Conservation (phyloP, 2,797 vertebrate genomes). For the Acanthurus lineatus region DNA sequence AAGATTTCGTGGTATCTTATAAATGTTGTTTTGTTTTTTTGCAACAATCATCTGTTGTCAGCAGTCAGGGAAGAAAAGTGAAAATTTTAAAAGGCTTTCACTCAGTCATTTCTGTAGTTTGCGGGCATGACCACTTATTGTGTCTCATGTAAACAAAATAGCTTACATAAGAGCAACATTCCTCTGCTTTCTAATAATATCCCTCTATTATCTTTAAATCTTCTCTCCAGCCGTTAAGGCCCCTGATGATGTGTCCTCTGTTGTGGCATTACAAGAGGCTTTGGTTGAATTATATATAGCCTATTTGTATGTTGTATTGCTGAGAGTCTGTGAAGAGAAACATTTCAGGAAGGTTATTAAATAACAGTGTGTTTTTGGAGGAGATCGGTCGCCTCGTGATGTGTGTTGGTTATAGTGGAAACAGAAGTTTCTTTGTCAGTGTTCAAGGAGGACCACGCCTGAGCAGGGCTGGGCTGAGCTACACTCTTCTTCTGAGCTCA, state of each 20-base stretch:
- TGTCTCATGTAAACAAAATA: constrained; percentile 57
- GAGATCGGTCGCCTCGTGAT: constrained; percentile 64
- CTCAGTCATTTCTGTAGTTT: constrained; percentile 12
- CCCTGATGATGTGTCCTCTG: constrained; percentile 46
- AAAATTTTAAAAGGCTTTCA: not conserved
- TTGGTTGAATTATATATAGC: constrained; percentile 56
- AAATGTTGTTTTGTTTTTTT: not conserved
- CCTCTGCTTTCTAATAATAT: constrained; percentile 70
- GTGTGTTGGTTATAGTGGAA: constrained; percentile 76
- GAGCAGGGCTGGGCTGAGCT: constrained; percentile 34
- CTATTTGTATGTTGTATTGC: constrained; percentile 40
- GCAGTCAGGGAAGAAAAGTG: constrained; percentile 2
- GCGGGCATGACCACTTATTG: constrained; percentile 25
- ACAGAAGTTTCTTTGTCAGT: constrained; percentile 85
- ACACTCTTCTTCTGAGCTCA: constrained; percentile 46
- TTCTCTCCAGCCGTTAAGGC: constrained; percentile 51
- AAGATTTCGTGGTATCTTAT: not conserved
- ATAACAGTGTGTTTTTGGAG: constrained; percentile 52
- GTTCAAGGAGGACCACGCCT: constrained; percentile 48
- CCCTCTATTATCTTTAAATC: constrained; percentile 70
- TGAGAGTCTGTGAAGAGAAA: constrained; percentile 40
- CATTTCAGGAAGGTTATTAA: constrained; percentile 59
- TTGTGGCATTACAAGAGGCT: constrained; percentile 53
- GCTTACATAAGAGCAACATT: constrained; percentile 64
- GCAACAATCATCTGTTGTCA: not conserved